Conservation (phyloP, 2,888 invertebrate genomes). For the Erebia ligea region DNA sequence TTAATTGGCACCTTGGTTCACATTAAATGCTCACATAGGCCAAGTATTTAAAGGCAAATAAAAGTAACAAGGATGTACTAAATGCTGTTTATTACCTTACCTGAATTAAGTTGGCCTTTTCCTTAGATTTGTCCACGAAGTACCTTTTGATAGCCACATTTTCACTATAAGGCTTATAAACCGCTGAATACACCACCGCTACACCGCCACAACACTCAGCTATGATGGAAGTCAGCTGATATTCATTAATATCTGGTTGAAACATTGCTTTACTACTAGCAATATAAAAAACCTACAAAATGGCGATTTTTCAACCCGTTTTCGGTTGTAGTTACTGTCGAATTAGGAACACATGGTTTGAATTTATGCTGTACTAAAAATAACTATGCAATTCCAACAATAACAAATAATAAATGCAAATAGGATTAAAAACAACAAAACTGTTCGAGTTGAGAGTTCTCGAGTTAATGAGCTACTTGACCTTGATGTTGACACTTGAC, state of each 20-base stretch:
- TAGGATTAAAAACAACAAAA: conserved; percentile 5
- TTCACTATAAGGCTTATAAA: conserved; percentile 85
- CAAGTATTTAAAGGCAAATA: too few species aligned
- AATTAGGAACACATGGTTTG: conserved; percentile 32
- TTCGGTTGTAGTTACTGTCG: background rate
- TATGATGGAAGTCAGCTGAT: conserved; percentile 86
- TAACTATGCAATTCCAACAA: conserved; percentile 18
- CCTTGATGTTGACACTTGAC: too few species aligned
- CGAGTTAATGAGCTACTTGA: too few species aligned
- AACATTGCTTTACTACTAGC: conserved; percentile 65
- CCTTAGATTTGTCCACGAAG: conserved; percentile 87
- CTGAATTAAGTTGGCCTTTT: conserved; percentile 84
- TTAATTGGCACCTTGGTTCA: too few species aligned
- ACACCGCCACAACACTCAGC: conserved; percentile 87
- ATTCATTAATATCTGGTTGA: conserved; percentile 84
- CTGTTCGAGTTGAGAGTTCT: too few species aligned
- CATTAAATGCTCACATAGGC: too few species aligned
- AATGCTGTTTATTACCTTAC: conserved; percentile 51
- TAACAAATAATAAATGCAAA: conserved; percentile 31
- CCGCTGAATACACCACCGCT: conserved; percentile 88
- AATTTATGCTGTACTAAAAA: conserved; percentile 15
- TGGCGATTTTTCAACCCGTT: background rate
- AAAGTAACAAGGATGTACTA: too few species aligned
- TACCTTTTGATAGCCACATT: conserved; percentile 90
- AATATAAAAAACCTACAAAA: background rate